A percentile compares a stretch with the other conserved stretches of the same genome.
These are phyloP conservation scores for Haliclona indistincta DNA, from an alignment of 37 sponge, comb jelly and placozoan genomes.

Conservation along the genomic window DNA sequence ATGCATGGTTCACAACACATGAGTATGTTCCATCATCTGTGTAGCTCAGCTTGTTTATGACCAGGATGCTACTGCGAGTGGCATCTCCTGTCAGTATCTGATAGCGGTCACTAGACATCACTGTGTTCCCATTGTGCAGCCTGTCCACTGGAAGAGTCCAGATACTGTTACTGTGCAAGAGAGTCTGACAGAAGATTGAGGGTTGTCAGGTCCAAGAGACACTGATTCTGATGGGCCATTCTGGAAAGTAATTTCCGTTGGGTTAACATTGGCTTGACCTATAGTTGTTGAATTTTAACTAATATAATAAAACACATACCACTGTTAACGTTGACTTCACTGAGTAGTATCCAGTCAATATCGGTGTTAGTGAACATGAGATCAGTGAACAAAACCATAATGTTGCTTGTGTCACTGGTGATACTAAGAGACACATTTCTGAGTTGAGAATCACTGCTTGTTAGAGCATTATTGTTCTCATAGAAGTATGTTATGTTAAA, in stretches of 20 bases:
- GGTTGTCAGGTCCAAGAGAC: conserved; percentile 8
- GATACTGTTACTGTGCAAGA: conserved; percentile 26
- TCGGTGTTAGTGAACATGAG: neutral
- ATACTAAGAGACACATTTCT: conserved; percentile 7
- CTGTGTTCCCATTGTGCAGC: neutral
- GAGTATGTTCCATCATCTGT: conserved; percentile 24
- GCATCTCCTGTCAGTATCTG: conserved; percentile 10
- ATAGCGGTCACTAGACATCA: neutral
- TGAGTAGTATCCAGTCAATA: conserved; percentile 35
- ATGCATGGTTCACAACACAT: conserved; percentile 26
- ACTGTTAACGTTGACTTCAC: conserved; percentile 30
- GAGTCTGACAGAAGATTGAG: neutral
- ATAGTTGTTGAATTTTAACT: too few relatives aligned
- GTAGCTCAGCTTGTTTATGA: conserved; percentile 11
- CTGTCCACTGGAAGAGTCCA: conserved; percentile 40
- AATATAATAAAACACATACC: neutral
- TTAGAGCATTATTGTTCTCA: conserved; percentile 11
- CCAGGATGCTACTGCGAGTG: conserved; percentile 36
- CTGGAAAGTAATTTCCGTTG: neutral
- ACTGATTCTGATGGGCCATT: neutral
- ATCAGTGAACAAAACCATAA: neutral
- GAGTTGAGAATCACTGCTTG: conserved; percentile 3
- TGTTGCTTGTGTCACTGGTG: neutral
- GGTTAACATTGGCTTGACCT: too few relatives aligned
- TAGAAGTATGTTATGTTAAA: neutral